Evolutionary conservation across 1,140 invertebrate species (phyloP).

Genomic region (Subanguina moxae): DNA sequence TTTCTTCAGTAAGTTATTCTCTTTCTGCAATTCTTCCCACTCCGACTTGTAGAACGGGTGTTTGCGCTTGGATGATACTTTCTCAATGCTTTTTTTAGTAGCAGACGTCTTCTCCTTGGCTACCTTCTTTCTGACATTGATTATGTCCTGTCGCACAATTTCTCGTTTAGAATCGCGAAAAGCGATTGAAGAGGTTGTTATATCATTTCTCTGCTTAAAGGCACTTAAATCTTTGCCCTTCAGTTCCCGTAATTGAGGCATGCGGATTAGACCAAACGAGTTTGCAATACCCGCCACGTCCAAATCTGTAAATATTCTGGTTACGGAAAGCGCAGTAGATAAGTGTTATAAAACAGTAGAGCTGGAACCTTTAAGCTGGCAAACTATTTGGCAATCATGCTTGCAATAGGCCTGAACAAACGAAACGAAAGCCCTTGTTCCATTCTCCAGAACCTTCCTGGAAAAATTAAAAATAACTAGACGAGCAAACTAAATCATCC

Average conservation of each 20-base stretch:
- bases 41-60: slow-evolving; percentile 19
- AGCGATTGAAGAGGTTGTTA: slow-evolving; percentile 32
- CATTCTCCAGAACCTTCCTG: slow-evolving; percentile 78
- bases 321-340: not conserved
- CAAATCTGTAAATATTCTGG: slow-evolving; percentile 31
- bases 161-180: slow-evolving; percentile 37
- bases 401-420: slow-evolving; percentile 87
- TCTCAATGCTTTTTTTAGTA: slow-evolving; percentile 10
- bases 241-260: slow-evolving; percentile 40
- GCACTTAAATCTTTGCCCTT: slow-evolving; percentile 23
- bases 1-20: slow-evolving; percentile 37
- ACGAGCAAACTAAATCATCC: not conserved
- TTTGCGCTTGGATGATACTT: slow-evolving; percentile 30
- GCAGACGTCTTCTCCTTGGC: slow-evolving; percentile 15
- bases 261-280: slow-evolving; percentile 38
- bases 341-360: slow-evolving; percentile 59
- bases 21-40: slow-evolving; percentile 44
- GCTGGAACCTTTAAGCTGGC: slow-evolving; percentile 70
- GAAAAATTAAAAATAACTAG: slow-evolving; percentile 55
- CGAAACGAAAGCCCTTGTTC: slow-evolving; percentile 86
- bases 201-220: slow-evolving; percentile 30
- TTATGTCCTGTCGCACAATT: not conserved
- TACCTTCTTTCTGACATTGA: slow-evolving; percentile 1
- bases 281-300: slow-evolving; percentile 42
- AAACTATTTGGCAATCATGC: slow-evolving; percentile 86